Evolutionary conservation across 1,140 invertebrate genomes (phyloP).

Genomic region (Steinernema khuongi): DNA sequence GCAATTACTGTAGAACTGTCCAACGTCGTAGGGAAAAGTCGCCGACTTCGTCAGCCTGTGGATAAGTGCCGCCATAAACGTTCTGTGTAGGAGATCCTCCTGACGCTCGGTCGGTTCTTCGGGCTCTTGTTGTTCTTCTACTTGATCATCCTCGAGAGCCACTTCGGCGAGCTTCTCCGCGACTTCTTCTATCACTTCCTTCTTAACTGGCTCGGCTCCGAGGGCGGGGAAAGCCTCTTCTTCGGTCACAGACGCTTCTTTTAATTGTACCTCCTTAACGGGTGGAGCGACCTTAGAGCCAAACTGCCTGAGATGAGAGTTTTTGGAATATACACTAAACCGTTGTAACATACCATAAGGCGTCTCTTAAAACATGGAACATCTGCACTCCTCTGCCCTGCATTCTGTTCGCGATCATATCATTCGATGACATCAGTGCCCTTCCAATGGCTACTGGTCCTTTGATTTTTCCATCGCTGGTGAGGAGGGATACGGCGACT

Average conservation of each 20-base stretch:
- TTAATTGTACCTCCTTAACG: not conserved
- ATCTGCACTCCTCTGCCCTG: slow-evolving; percentile 36
- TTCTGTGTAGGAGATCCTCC: slow-evolving; percentile 33
- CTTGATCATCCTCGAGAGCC: slow-evolving; percentile 55
- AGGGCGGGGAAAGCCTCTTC: slow-evolving; percentile 2
- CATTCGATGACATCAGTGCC: slow-evolving; percentile 34
- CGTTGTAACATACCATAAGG: slow-evolving; percentile 21
- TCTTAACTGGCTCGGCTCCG: not conserved
- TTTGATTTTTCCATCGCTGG: slow-evolving; percentile 12
- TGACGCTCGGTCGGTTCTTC: slow-evolving; percentile 61
- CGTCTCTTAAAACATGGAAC: slow-evolving; percentile 29
- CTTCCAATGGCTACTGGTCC: slow-evolving; percentile 33
- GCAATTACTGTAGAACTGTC: slow-evolving; percentile 37
- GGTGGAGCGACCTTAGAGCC: not conserved
- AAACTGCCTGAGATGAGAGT: slow-evolving; percentile 4
- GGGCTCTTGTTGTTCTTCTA: slow-evolving; percentile 43
- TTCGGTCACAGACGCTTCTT: not conserved
- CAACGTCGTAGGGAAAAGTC: slow-evolving; percentile 33
- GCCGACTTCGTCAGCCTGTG: slow-evolving; percentile 27
- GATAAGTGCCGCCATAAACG: slow-evolving; percentile 32
- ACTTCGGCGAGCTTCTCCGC: slow-evolving; percentile 58
- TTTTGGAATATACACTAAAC: slow-evolving; percentile 11
- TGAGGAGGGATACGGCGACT: not conserved
- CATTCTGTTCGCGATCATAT: slow-evolving; percentile 25
- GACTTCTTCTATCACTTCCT: not conserved